Percentiles rank a stretch among this genome's conserved stretches.
Evolutionary conservation across 2,797 vertebrate genomes (phyloP).

Genomic region (Apodemus agrarius): DNA sequence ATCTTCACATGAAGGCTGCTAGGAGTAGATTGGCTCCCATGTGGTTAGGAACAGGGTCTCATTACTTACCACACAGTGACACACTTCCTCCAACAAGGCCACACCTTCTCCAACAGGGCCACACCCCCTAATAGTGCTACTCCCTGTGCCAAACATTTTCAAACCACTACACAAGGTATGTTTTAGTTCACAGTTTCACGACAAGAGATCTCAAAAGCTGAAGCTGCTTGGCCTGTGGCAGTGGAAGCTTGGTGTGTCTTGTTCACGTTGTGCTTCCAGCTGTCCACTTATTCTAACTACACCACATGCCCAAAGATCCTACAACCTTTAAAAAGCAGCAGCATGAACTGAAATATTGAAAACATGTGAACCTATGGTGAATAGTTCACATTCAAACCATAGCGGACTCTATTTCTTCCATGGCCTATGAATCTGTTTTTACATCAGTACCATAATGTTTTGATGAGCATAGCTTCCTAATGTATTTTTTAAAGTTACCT

Average conservation of each 20-base stretch:
- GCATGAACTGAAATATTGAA: not conserved
- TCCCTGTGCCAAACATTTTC: not conserved
- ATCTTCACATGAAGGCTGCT: not conserved
- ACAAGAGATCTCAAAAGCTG: not conserved
- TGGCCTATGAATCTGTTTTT: not conserved
- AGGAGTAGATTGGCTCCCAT: not conserved
- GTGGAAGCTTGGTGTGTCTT: not conserved
- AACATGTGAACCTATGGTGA: not conserved
- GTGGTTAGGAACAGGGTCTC: not conserved
- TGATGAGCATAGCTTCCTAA: too few relatives aligned
- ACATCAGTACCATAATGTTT: too few relatives aligned
- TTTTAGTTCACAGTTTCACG: not conserved
- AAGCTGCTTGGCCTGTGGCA: not conserved
- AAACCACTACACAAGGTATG: not conserved
- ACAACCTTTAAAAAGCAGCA: not conserved
- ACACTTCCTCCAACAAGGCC: not conserved
- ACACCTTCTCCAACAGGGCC: too few relatives aligned
- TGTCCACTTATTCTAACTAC: not conserved
- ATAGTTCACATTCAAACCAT: not conserved
- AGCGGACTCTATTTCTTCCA: not conserved
- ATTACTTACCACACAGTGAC: not conserved
- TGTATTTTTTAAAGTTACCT: not conserved
- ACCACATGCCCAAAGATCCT: not conserved
- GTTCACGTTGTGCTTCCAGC: not conserved
- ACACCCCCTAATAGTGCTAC: not conserved